These are phyloP conservation scores for Conger conger DNA, from an alignment of 2,113 vertebrate genomes.

Conservation along the genomic window DNA sequence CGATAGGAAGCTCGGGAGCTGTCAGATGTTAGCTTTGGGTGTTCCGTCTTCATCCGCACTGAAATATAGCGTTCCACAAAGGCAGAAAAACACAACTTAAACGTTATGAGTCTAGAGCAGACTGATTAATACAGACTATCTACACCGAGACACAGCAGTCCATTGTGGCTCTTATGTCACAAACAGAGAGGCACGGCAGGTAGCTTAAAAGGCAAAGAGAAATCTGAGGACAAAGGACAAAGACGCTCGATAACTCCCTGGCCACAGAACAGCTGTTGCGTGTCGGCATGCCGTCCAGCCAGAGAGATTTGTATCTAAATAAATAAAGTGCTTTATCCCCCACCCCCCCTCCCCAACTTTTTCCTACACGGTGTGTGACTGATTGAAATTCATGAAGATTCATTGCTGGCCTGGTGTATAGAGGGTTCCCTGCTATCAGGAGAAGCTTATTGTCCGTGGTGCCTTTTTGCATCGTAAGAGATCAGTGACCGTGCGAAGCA, in stretches of 20 bases:
- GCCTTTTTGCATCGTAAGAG: slow-evolving; percentile 4
- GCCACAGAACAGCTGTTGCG: neutral
- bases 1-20: neutral
- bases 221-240: neutral
- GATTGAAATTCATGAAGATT: slow-evolving; percentile 11
- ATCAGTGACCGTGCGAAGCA: slow-evolving; percentile 2
- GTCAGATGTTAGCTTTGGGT: neutral
- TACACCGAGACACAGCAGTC: neutral
- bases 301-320: slow-evolving; percentile 2
- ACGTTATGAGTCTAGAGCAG: neutral
- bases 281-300: neutral
- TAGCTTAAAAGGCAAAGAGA: neutral
- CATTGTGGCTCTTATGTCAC: slow-evolving; percentile 6
- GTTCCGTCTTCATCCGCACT: neutral
- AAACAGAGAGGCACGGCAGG: neutral
- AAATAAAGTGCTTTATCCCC: neutral
- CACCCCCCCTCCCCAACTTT: neutral
- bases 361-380: neutral
- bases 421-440: neutral
- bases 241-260: neutral
- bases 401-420: neutral
- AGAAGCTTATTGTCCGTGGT: neutral
- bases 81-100: neutral
- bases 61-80: neutral
- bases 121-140: neutral